These are phyloP conservation scores for Brachyrhaphis roseni DNA, from an alignment of 2,797 vertebrate species.

Conservation along the genomic window DNA sequence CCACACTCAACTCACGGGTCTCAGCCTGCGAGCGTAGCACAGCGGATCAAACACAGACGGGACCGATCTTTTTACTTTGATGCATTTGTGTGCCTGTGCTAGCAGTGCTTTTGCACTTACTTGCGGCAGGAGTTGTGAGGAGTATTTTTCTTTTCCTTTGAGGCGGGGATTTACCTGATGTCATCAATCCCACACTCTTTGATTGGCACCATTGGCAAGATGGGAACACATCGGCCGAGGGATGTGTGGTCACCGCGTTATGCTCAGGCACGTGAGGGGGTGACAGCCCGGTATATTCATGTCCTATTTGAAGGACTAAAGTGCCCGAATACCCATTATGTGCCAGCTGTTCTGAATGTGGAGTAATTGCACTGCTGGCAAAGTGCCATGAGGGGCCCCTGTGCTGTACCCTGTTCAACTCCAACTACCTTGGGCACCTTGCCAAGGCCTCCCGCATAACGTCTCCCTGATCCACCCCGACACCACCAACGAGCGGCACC, in stretches of 20 bases:
- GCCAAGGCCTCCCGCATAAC: constrained; percentile 74
- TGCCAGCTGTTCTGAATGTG: constrained; percentile 84
- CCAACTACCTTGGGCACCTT: constrained; percentile 52
- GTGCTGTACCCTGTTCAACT: constrained; percentile 39
- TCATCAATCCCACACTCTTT: constrained; percentile 10
- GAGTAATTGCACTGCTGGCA: constrained; percentile 81
- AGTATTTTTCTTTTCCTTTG: background rate
- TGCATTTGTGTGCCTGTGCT: constrained; percentile 41
- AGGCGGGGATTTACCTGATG: constrained; percentile 10
- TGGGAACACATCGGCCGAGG: constrained; percentile 11
- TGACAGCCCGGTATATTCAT: constrained; percentile 63
- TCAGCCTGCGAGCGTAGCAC: constrained; percentile 70
- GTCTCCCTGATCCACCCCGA: constrained; percentile 66
- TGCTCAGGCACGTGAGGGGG: constrained; percentile 63
- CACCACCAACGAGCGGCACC: constrained; percentile 57
- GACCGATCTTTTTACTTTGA: constrained; percentile 60
- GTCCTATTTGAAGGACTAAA: constrained; percentile 66
- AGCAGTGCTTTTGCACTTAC: constrained; percentile 44
- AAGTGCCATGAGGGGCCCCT: constrained; percentile 69
- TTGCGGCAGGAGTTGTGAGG: constrained; percentile 9
- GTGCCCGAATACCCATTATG: constrained; percentile 77
- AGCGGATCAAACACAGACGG: constrained; percentile 73
- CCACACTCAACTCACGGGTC: constrained; percentile 71
- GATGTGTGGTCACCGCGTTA: constrained; percentile 45
- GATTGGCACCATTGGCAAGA: constrained; percentile 15